Conservation (phyloP, 1,140 invertebrate species). For the Drosophila aff. region DNA sequence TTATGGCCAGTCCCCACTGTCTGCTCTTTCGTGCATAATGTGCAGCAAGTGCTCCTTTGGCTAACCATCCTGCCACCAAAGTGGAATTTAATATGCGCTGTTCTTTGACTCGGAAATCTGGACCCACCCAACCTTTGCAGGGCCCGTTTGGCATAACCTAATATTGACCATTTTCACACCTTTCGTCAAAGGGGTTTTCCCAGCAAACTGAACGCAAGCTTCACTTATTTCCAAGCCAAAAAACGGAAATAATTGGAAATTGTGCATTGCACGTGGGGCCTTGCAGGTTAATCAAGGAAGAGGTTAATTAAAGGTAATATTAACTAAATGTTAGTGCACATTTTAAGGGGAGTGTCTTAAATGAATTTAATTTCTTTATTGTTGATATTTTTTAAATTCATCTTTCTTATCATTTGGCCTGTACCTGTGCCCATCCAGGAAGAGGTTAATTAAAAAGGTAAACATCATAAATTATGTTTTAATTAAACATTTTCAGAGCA, state of each 20-base stretch:
- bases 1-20: background rate
- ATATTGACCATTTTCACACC: constrained; percentile 14
- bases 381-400: too few relatives aligned
- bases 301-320: background rate
- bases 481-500: background rate
- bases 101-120: background rate
- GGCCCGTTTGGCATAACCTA: constrained; percentile 9
- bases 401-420: too few relatives aligned
- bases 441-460: too few relatives aligned
- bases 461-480: background rate
- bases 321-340: too few relatives aligned
- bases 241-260: background rate
- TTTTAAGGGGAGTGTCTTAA: too few relatives aligned
- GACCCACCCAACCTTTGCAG: background rate
- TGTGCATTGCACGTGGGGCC: too few relatives aligned
- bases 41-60: constrained; percentile 12
- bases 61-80: constrained; percentile 14
- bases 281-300: background rate
- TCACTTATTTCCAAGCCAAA: background rate
- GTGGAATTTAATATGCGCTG: constrained; percentile 39
- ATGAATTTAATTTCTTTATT: too few relatives aligned
- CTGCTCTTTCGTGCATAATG: constrained; percentile 1
- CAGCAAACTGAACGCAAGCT: background rate
- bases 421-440: too few relatives aligned
- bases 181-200: background rate